Percentiles rank a stretch among this genome's conserved stretches.
These are phyloP conservation scores for Lepilemur ruficaudatus DNA, from an alignment of 2,797 vertebrate genomes.

Conservation along the genomic window DNA sequence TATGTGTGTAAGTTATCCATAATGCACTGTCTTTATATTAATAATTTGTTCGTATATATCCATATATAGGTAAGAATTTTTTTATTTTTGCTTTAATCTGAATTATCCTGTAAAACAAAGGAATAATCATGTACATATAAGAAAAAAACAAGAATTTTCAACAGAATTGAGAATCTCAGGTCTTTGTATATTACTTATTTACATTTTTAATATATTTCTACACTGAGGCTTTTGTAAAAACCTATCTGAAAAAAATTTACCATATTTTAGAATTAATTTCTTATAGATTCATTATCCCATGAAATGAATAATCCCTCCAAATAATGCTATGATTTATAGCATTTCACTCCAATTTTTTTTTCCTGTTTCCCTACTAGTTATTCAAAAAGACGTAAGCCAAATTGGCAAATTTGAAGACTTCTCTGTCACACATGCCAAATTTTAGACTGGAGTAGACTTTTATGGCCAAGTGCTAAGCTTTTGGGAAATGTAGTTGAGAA, in stretches of 20 bases:
- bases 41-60: not conserved
- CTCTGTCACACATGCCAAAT: conserved; percentile 10
- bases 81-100: conserved; percentile 19
- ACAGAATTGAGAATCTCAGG: not conserved
- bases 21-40: not conserved
- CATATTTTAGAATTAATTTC: conserved; percentile 20
- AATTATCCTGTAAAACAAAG: conserved; percentile 6
- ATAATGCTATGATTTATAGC: conserved; percentile 19
- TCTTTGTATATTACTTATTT: not conserved
- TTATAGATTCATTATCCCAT: not conserved
- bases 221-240: not conserved
- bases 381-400: conserved; percentile 40
- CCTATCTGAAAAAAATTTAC: not conserved
- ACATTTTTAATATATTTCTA: not conserved
- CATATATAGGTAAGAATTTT: not conserved
- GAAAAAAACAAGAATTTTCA: conserved; percentile 8
- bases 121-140: not conserved
- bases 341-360: conserved; percentile 24
- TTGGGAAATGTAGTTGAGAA: conserved; percentile 12
- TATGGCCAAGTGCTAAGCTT: conserved; percentile 49
- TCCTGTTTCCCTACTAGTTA: conserved; percentile 19
- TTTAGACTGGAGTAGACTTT: not conserved
- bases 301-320: conserved; percentile 11
- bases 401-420: conserved; percentile 27
- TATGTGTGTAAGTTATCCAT: not conserved